Evolutionary conservation across 1,140 invertebrate species (phyloP), one percentile per base, ranked within the genome.

Genomic region (Trachymyrmex septentrionalis): DNA sequence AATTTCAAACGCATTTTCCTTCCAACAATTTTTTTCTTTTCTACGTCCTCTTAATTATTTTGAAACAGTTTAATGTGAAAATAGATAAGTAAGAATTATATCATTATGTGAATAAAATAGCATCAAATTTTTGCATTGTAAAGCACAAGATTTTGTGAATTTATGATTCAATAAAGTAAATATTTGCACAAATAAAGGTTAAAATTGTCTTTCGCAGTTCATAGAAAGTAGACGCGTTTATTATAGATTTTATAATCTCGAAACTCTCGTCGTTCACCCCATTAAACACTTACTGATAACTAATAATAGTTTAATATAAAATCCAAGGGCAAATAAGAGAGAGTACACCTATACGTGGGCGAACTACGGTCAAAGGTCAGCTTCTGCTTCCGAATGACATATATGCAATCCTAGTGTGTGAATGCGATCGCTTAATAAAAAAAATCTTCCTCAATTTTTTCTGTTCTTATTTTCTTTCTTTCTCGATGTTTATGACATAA

Each of bases 231-330:
- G 55, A 73, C 9, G 44, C 27, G 38, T 64, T 24, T 50, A 63
- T 73, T 73, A 84, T 48, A 75, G 27, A 57, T 44, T 48, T 73
- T 84, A 75, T 84, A 75, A 73, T 73, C 69, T 75, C 80, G 66
- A 82, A 82, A 72, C 66, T 59, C 55, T 48, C 55, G n/a, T 34
- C 55, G 69, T 63, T 63, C 80, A 84, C 38, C 38, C 44, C 57
- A 84, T 75, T 75, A 38, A 75, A 50, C 77, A 69, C 80, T 75
- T 61, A 48, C n/a, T 27, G 24, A 16, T 48, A 55, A 50, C 38
- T 75, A 73, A 61, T 75, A 84, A 84, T 84, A 84, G 80, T 84
- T 75, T 50, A 63, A 84, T 63, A 84, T 61, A 84, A 75, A 75
- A 84, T 50, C 80, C 80, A 84, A 84, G 80, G 80, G 38, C 80